These are phyloP conservation scores for Penaeus chinensis DNA, from an alignment of 1,140 invertebrate species.

Conservation along the genomic window DNA sequence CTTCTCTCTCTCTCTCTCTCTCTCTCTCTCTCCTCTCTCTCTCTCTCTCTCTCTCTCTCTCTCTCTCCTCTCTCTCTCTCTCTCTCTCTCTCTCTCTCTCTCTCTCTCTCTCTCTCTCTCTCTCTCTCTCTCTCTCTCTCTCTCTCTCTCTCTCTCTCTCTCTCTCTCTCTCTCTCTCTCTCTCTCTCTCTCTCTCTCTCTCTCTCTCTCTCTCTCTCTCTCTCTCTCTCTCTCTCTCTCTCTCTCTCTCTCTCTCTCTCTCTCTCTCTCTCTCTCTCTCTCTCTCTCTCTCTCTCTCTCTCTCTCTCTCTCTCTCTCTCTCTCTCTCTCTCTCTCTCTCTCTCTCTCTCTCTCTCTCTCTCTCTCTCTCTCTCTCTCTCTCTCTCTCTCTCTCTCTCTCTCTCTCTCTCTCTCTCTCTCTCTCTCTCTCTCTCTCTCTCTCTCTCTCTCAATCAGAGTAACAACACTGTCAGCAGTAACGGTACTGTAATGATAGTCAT, in stretches of 20 bases:
- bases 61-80: slow-evolving; percentile 18
- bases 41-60: slow-evolving; percentile 27
- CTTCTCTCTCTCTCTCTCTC: slow-evolving; percentile 5
- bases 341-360: slow-evolving; percentile 16
- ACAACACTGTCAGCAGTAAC: too few relatives aligned
- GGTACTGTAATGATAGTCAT: too few relatives aligned
- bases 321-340: slow-evolving; percentile 10
- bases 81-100: slow-evolving; percentile 30
- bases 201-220: slow-evolving; percentile 30
- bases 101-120: slow-evolving; percentile 31
- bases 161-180: slow-evolving; percentile 31
- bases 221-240: slow-evolving; percentile 18
- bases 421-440: slow-evolving; percentile 14
- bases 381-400: slow-evolving; percentile 13
- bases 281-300: slow-evolving; percentile 15
- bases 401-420: background rate
- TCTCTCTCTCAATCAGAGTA: background rate
- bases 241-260: slow-evolving; percentile 20
- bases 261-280: slow-evolving; percentile 28
- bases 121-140: slow-evolving; percentile 31
- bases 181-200: slow-evolving; percentile 31
- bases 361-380: slow-evolving; percentile 30
- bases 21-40: slow-evolving; percentile 1
- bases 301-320: slow-evolving; percentile 11
- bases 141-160: slow-evolving; percentile 31